phyloP scores from a whole-genome alignment of 2,797 vertebrate species.

The Alcedo atthis region DNA sequence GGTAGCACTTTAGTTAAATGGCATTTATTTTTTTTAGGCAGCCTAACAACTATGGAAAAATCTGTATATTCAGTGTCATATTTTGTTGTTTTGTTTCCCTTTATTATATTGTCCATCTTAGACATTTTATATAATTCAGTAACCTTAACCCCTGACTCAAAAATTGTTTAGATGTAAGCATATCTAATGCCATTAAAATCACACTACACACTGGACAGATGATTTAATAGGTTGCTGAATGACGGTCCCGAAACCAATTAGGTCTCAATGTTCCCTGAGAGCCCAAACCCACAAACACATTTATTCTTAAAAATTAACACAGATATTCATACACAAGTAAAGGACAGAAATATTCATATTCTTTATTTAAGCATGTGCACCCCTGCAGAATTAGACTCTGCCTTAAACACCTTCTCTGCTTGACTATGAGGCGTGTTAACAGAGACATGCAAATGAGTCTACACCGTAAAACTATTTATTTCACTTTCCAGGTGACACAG shows the following conservation, averaged over 20 bases:
- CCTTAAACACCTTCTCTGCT: background rate
- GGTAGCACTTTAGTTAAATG: slow-evolving; percentile 36
- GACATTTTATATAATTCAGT: background rate
- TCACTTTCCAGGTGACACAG: background rate
- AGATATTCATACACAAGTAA: background rate
- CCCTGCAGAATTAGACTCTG: background rate
- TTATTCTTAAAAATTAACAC: background rate
- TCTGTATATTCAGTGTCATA: background rate
- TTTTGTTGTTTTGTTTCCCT: background rate
- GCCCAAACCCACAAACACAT: background rate
- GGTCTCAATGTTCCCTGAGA: background rate
- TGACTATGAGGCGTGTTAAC: background rate
- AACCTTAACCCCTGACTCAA: slow-evolving; percentile 8
- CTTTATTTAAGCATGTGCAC: background rate
- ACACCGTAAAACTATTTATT: background rate
- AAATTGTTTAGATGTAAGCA: background rate
- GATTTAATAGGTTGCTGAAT: background rate
- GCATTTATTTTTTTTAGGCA: background rate
- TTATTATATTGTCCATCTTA: slow-evolving; percentile 5
- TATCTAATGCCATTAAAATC: slow-evolving; percentile 15
- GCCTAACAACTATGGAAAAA: background rate
- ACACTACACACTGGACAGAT: background rate
- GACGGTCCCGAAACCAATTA: background rate
- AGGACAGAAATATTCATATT: background rate
- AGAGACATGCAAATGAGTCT: background rate